Evolutionary conservation across 2,113 vertebrate genomes (phyloP), one percentile per base, ranked within the genome.

Genomic region (Pampusana beccarii): DNA sequence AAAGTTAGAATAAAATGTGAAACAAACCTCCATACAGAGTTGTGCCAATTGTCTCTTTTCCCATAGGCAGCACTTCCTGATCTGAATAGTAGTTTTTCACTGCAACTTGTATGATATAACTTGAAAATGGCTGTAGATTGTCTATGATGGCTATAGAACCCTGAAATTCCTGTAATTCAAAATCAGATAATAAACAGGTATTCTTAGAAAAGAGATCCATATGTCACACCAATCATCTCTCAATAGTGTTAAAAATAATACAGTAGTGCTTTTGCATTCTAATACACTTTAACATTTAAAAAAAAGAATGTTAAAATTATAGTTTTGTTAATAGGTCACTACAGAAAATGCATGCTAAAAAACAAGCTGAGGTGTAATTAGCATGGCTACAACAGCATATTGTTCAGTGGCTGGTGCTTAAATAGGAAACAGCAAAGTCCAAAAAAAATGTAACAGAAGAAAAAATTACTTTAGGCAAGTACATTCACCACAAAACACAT

Each of bases 71-170:
- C 2, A 16, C 57, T 85, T 95, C 82, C 34, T 80, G 50, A 77
- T 97, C 87, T 60, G 97, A 98, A 69, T 98, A 98, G 85, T 97
- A 98, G 93, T 97, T 98, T 95, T 93, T 98, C 50, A 95, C 86
- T 66, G 96, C 80, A 73, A 97, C 84, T 93, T 91, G 83, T 80
- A 98, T 92, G 42, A 61, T 16, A 26, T 98, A 98, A 24, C 75
- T 95, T 6, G 97, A 97, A 97, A 98, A 98, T 65, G 98, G 97
- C 34, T 97, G 94, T 58, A 98, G 92, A 23, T 92, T 95, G 56
- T 93, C 88, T 93, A 98, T 91, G 53, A 91, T 2, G 4, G 94
- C 97, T 86, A 79, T 34, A 58, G 48, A 33, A 28, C 46, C 75
- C 69, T 98, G 97, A 94, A 96, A 98, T 78, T 98, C 98, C 98